A percentile compares a stretch with the other conserved stretches of the same genome.
These are phyloP conservation scores for Mesoligia furuncula DNA, from an alignment of 2,888 invertebrate species.

Conservation along the genomic window DNA sequence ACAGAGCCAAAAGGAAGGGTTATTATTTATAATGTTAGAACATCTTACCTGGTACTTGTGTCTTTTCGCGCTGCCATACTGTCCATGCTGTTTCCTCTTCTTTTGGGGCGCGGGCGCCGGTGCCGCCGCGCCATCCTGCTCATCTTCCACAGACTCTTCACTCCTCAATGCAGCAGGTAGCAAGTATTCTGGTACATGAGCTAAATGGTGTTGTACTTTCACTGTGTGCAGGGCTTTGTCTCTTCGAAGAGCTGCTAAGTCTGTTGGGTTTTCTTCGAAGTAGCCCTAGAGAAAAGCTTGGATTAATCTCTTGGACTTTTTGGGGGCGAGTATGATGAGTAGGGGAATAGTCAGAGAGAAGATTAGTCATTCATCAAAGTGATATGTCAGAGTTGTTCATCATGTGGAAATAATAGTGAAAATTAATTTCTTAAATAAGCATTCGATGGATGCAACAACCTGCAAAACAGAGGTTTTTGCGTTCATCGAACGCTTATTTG, in stretches of 20 bases:
- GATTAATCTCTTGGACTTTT: slow-evolving; percentile 1
- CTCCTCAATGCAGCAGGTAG: slow-evolving; percentile 94
- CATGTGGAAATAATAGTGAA: slow-evolving; percentile 59
- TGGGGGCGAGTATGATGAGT: not conserved
- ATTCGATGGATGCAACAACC: no score
- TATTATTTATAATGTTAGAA: not conserved
- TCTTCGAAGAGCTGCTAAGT: slow-evolving; percentile 95
- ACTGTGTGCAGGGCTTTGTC: slow-evolving; percentile 97
- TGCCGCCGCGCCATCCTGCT: slow-evolving; percentile 68
- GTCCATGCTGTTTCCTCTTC: slow-evolving; percentile 77
- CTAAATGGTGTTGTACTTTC: slow-evolving; percentile 95
- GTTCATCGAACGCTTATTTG: not conserved
- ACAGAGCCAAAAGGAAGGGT: not conserved
- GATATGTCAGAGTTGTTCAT: slow-evolving; percentile 80
- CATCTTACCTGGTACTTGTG: slow-evolving; percentile 84
- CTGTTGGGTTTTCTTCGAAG: slow-evolving; percentile 97
- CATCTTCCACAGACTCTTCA: slow-evolving; percentile 88
- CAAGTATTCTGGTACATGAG: slow-evolving; percentile 98
- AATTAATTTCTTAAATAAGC: not conserved
- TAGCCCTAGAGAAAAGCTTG: slow-evolving; percentile 91
- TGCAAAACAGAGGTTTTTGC: not conserved
- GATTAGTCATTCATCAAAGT: slow-evolving; percentile 89
- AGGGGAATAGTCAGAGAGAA: slow-evolving; percentile 83
- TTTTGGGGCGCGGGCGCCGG: slow-evolving; percentile 71
- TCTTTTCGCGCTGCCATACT: slow-evolving; percentile 83